Evolutionary conservation across 2,113 vertebrate species (phyloP).

Genomic region (Monopterus albus): DNA sequence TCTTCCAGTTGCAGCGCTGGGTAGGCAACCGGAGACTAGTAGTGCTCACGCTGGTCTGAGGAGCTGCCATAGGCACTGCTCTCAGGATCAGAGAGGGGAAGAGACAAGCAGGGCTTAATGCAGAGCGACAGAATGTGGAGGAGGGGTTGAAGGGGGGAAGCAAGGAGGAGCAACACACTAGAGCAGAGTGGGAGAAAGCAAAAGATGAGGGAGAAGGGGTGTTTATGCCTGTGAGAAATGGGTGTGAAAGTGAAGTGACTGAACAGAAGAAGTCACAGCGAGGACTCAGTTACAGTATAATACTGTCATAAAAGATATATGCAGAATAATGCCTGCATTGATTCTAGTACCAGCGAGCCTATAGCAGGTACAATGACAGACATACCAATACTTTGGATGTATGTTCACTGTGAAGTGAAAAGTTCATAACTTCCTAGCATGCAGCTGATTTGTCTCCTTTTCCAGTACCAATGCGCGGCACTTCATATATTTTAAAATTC

Average conservation of each 20-base stretch:
- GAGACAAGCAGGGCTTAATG: conserved; percentile 66
- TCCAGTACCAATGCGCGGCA: not conserved
- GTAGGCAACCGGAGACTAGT: conserved; percentile 60
- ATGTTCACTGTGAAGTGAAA: too few relatives aligned
- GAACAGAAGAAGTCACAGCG: conserved; percentile 27
- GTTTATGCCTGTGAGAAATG: conserved; percentile 19
- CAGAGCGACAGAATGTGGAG: conserved; percentile 44
- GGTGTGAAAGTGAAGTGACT: conserved; percentile 63
- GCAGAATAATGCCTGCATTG: too few relatives aligned
- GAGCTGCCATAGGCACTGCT: conserved; percentile 67
- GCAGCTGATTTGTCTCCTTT: not conserved
- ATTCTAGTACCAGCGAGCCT: too few relatives aligned
- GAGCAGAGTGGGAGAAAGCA: conserved; percentile 44
- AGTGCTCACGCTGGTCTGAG: conserved; percentile 53
- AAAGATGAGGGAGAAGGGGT: conserved; percentile 53
- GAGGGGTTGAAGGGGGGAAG: conserved; percentile 14
- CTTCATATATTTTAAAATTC: too few relatives aligned
- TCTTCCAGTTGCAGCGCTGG: conserved; percentile 38
- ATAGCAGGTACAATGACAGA: too few relatives aligned
- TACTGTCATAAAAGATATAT: not conserved
- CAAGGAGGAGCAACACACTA: conserved; percentile 60
- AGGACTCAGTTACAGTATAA: conserved; percentile 27
- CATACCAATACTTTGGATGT: too few relatives aligned
- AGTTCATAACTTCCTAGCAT: too few relatives aligned
- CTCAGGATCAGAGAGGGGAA: conserved; percentile 62